Base-by-base conservation (phyloP, 2,113 vertebrate species). In the Odocoileus hemionus region DNA sequence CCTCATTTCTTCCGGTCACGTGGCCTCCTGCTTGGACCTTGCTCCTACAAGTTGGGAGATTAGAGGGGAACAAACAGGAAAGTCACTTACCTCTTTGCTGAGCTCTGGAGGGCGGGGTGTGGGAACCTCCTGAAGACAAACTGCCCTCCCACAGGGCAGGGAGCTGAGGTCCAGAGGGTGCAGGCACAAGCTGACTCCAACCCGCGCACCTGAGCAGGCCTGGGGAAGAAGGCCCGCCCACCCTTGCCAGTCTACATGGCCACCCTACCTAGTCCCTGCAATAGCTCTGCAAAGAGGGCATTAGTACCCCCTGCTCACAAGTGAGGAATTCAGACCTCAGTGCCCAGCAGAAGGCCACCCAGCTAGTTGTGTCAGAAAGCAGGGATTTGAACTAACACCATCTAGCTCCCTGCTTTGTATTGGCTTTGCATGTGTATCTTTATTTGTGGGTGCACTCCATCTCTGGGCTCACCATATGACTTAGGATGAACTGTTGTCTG, bases 121-220 rank as follows among this genome's bases (percentile, higher is more conserved):
- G 5, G 89, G 39, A 79, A 17, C 19, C 25, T 94, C 58, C 57
- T 50, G 43, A 33, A 85, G 50, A 83, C 95, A 96, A 95, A 92
- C 47, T 94, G 76, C n/a, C 4, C 16, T 61, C 28, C 45, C 4
- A 13, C 16, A 28, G 78, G 80, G 89, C 21, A 60, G 82, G 57
- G 74, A 6, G 36, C n/a, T 0, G 0, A 50, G 30, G 45, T 4
- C 1, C 23, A 50, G 43, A 25, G 13, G 0, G 6, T 25, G 3
- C 0, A n/a, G 39, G 5, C 19, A 76, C 26, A 7, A 7, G 39
- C 21, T 39, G n/a, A 33, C 23, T n/a, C 25, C 2, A 7, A 47
- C 21, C 23, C 0, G 7, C 10, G 28, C 28, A 36, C 84, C 83
- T 89, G 13, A 30, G 33, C 2, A 80, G 64, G 17, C 7, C 39